Conservation (phyloP, 2,113 vertebrate genomes). For the Thamnophis sirtalis region DNA sequence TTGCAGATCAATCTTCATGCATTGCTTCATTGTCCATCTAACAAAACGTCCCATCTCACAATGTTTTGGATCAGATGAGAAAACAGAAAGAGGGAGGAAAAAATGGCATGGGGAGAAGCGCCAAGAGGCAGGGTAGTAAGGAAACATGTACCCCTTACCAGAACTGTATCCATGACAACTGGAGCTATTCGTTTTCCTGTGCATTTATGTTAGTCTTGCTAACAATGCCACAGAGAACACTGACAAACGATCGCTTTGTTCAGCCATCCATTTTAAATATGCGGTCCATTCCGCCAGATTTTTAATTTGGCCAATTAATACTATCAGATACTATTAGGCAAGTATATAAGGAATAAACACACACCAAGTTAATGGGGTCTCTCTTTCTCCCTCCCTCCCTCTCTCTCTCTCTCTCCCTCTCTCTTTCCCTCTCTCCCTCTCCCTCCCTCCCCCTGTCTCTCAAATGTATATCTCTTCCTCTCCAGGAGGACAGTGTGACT, state of each 20-base stretch:
- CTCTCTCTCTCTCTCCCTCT: no score
- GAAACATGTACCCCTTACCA: conserved; percentile 57
- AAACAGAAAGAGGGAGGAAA: not conserved
- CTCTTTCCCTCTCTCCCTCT: no score
- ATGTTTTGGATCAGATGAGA: not conserved
- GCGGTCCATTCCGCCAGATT: conserved; percentile 70
- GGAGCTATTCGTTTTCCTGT: conserved; percentile 70
- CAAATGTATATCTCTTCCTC: not conserved
- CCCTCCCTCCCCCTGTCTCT: no score
- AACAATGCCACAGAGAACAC: conserved; percentile 67
- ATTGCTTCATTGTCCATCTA: conserved; percentile 8
- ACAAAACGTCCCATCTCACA: conserved; percentile 12
- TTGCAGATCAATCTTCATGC: conserved; percentile 30
- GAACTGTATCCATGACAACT: conserved; percentile 69
- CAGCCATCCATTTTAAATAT: conserved; percentile 70
- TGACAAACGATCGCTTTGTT: conserved; percentile 73
- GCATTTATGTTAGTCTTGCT: conserved; percentile 60
- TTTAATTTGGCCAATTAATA: conserved; percentile 66
- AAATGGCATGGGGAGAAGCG: conserved; percentile 23
- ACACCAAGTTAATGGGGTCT: not conserved
- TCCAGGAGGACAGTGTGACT: not conserved
- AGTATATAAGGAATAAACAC: not conserved
- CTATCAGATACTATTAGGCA: conserved; percentile 54
- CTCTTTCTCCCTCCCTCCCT: no score
- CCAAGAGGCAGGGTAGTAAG: conserved; percentile 58